Evolutionary conservation across 1,140 invertebrate genomes (phyloP).

Genomic region (Anastatus disparis): DNA sequence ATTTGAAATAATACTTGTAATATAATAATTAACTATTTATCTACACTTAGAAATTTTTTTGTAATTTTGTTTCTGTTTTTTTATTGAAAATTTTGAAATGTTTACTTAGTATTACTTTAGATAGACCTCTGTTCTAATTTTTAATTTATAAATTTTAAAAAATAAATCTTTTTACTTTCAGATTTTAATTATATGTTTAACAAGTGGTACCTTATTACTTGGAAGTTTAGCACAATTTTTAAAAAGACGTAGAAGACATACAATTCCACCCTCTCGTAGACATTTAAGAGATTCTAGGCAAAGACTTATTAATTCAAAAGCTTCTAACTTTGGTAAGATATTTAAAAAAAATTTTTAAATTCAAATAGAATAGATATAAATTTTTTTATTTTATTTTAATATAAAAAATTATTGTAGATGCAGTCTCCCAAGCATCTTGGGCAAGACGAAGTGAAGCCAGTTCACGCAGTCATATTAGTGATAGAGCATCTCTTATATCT

Average conservation of each 20-base stretch:
- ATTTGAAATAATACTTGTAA: not conserved
- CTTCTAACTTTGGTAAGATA: slow-evolving; percentile 62
- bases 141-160: slow-evolving; percentile 6
- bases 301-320: slow-evolving; percentile 56
- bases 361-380: not conserved
- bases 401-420: slow-evolving; percentile 49
- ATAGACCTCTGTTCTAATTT: slow-evolving; percentile 1
- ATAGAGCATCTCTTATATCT: slow-evolving; percentile 61
- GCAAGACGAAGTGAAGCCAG: slow-evolving; percentile 64
- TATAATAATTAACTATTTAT: no score
- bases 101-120: slow-evolving; percentile 1
- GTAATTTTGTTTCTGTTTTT: not conserved
- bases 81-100: slow-evolving; percentile 2
- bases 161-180: slow-evolving; percentile 45
- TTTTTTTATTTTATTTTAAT: no score
- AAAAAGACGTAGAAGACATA: slow-evolving; percentile 60
- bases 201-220: slow-evolving; percentile 59
- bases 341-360: slow-evolving; percentile 1
- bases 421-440: slow-evolving; percentile 63
- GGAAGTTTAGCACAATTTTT: slow-evolving; percentile 64
- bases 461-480: slow-evolving; percentile 62
- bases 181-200: slow-evolving; percentile 63
- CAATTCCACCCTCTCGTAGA: slow-evolving; percentile 53
- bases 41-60: slow-evolving; percentile 8
- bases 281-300: slow-evolving; percentile 57